phyloP scores from a whole-genome alignment of 2,113 vertebrate genomes.

The Progne subis region DNA sequence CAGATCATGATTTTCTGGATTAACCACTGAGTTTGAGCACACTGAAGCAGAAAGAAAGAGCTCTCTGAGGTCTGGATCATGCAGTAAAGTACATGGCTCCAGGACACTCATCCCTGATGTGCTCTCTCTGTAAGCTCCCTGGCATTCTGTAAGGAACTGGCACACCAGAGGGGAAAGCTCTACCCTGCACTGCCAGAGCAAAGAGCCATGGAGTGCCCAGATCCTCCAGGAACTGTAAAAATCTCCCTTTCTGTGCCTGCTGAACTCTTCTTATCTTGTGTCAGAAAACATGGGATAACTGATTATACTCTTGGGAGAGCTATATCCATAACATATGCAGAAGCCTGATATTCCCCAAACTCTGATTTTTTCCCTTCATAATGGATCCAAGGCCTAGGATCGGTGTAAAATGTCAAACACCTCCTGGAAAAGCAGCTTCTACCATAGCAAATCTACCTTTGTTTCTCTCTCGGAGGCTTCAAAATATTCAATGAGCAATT shows the following conservation, averaged over 20 bases:
- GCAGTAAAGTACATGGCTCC: background rate
- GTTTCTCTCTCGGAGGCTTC: slow-evolving; percentile 37
- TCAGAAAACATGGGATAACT: background rate
- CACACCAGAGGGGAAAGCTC: accelerated
- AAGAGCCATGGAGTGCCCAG: accelerated
- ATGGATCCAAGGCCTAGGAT: background rate
- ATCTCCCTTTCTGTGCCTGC: background rate
- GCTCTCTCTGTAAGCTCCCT: background rate
- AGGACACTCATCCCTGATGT: background rate
- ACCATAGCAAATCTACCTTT: slow-evolving; percentile 2
- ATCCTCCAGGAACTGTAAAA: background rate
- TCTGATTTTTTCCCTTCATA: background rate
- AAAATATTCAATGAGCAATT: slow-evolving; percentile 58
- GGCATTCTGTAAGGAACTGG: background rate
- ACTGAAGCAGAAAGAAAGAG: background rate
- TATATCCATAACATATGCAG: background rate
- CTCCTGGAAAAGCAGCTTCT: background rate
- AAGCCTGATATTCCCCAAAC: background rate
- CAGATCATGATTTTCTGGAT: background rate
- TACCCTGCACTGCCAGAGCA: accelerated
- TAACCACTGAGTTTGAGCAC: background rate
- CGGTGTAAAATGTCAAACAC: background rate
- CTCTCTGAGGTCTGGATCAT: background rate
- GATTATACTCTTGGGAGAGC: background rate
- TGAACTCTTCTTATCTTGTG: background rate